Base-by-base conservation (phyloP, 2,888 invertebrate genomes). In the Ormyrus pomaceus region DNA sequence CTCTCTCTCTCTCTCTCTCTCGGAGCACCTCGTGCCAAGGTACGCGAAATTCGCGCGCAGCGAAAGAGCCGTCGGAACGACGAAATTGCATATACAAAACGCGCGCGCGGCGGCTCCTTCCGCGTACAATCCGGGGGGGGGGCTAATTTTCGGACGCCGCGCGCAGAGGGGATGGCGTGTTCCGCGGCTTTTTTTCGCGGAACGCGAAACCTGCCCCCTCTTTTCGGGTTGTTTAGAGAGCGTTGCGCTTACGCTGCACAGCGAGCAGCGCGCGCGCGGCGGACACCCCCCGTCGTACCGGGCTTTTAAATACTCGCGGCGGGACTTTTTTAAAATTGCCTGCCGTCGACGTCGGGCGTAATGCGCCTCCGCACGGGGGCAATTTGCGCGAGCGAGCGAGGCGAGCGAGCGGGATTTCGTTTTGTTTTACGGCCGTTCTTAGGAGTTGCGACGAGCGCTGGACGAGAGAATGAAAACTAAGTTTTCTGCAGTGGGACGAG, bases 381-480 rank as follows among this genome's bases (percentile, higher is more conserved):
- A 71, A 75, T 79, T 34, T 75, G 66, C 61, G 61, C 65, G 53
- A 13, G 70, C 53, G 34, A 5, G 66, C 6, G 13, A n/a, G n/a
- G n/a, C n/a, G n/a, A n/a, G 48, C 9, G 5, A 45, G 62, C 55
- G 61, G 48, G 66, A 64, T 75, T 76, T 50, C 66, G 55, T 61
- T 71, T 76, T 61, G 68, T 62, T 80, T 80, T 76, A 79, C 61
- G 79, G 61, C 65, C 59, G 55, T 78, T 78, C 72, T 68, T 50
- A 55, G 72, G 72, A 73, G 50, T 71, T 53, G 46, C 6, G 48
- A 45, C 9, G 59, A 78, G 55, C 34, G 34, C 34, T 73, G 6
- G 48, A 48, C 50, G 55, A 48, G 59, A n/a, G 45, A 66, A 59
- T 51, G 58, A 13, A 65, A 66, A 71, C 59, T 11, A 55, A 72